A percentile compares a stretch with the other conserved stretches of the same genome.
phyloP scores from a whole-genome alignment of 2,888 invertebrate species.

The Trichopria drosophilae region DNA sequence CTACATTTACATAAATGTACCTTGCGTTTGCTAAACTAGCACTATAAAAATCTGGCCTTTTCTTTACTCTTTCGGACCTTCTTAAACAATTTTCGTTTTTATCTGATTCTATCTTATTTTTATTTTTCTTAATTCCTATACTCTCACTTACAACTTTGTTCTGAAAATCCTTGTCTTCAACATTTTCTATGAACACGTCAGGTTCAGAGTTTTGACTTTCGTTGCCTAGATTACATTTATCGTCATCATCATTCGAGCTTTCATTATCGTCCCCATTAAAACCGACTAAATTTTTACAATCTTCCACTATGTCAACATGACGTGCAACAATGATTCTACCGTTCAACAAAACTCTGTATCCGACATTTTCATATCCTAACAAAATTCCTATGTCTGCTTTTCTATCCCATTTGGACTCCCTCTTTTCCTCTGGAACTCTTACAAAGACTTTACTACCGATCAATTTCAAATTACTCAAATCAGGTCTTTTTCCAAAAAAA shows the following conservation, averaged over 20 bases:
- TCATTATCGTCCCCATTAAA: neutral
- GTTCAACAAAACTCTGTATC: constrained; percentile 29
- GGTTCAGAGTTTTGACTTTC: constrained; percentile 1
- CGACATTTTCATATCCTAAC: constrained; percentile 26
- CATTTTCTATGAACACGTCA: neutral
- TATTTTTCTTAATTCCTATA: neutral
- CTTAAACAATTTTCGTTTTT: neutral
- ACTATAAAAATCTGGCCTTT: too few relatives aligned
- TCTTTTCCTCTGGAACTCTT: constrained; percentile 30
- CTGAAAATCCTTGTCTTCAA: too few relatives aligned
- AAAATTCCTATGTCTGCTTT: constrained; percentile 29
- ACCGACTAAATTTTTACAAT: constrained; percentile 9
- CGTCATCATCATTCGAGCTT: neutral
- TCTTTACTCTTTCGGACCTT: constrained; percentile 6
- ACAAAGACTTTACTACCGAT: constrained; percentile 35
- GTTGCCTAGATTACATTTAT: neutral
- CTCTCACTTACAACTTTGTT: neutral
- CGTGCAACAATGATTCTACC: constrained; percentile 27
- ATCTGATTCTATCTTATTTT: neutral
- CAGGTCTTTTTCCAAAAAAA: constrained; percentile 29
- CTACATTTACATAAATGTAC: constrained; percentile 24
- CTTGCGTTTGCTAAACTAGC: constrained; percentile 1
- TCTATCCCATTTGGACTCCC: constrained; percentile 22
- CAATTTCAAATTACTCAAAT: constrained; percentile 25
- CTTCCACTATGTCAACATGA: constrained; percentile 27